Conservation (phyloP, 2,888 invertebrate genomes). For the Diaperis boleti region DNA sequence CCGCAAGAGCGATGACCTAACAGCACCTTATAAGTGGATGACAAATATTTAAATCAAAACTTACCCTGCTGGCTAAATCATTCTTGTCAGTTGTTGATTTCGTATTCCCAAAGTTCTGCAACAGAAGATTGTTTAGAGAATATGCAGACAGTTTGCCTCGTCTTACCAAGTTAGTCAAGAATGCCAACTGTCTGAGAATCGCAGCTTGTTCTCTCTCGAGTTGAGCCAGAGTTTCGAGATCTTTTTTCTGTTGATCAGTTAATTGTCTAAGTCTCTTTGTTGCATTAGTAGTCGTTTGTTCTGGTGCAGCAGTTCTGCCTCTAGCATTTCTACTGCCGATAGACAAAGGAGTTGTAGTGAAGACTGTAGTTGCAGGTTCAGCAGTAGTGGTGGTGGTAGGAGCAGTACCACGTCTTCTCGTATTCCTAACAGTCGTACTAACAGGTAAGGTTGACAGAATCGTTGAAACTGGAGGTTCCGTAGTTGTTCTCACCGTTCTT, state of each 20-base stretch:
- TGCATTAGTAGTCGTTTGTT: conserved; percentile 42
- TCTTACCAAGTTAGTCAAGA: conserved; percentile 61
- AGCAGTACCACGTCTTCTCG: conserved; percentile 17
- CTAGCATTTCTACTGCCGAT: conserved; percentile 12
- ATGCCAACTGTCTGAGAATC: conserved; percentile 63
- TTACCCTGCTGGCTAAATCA: conserved; percentile 51
- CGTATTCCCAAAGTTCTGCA: conserved; percentile 45
- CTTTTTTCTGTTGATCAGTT: conserved; percentile 61
- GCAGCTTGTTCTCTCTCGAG: conserved; percentile 64
- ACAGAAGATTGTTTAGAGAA: conserved; percentile 18
- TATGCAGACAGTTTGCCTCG: background rate
- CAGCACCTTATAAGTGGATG: conserved; percentile 33
- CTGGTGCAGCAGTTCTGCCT: conserved; percentile 14
- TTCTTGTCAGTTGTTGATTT: conserved; percentile 42
- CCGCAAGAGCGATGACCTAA: conserved; percentile 61
- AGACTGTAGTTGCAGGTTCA: conserved; percentile 37
- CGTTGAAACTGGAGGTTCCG: conserved; percentile 3
- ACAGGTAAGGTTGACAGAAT: conserved; percentile 3
- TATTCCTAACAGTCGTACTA: conserved; percentile 25
- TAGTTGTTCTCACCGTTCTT: conserved; percentile 9
- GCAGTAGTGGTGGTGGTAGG: conserved; percentile 41
- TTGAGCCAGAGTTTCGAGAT: conserved; percentile 60
- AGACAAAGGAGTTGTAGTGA: conserved; percentile 46
- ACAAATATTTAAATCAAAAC: conserved; percentile 15
- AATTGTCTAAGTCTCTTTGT: conserved; percentile 55